Conservation (phyloP, 2,888 invertebrate species). For the Selenia dentaria region DNA sequence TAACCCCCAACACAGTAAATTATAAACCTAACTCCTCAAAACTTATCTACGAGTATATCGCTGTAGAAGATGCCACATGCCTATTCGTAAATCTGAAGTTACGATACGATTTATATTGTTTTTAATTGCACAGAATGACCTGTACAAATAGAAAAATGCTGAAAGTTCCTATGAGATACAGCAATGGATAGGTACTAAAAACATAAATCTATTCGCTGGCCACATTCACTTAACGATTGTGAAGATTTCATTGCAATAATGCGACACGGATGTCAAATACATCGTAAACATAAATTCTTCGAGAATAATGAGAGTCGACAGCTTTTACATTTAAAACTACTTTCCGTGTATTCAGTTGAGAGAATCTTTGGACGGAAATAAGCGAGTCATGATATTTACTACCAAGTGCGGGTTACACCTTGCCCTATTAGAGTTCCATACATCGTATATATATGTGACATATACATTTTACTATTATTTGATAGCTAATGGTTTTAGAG, state of each 20-base stretch:
- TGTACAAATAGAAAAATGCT: not conserved
- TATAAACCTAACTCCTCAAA: too few species aligned
- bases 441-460: too few species aligned
- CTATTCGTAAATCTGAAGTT: too few species aligned
- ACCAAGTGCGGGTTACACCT: too few species aligned
- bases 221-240: constrained; percentile 8
- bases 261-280: constrained; percentile 23
- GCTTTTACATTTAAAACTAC: constrained; percentile 29
- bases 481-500: too few species aligned
- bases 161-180: constrained; percentile 1
- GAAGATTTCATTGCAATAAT: constrained; percentile 17
- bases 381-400: too few species aligned
- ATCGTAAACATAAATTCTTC: constrained; percentile 30
- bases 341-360: constrained; percentile 24
- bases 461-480: too few species aligned
- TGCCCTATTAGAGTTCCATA: too few species aligned
- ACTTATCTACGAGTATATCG: too few species aligned
- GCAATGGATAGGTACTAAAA: not conserved
- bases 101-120: not conserved
- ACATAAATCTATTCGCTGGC: constrained; percentile 4
- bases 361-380: constrained; percentile 23
- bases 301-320: constrained; percentile 21
- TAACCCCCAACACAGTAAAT: too few species aligned
- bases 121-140: not conserved
- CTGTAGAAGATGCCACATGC: too few species aligned